Conservation (phyloP, 1,140 invertebrate species). For the Hesperophylax magnus region DNA sequence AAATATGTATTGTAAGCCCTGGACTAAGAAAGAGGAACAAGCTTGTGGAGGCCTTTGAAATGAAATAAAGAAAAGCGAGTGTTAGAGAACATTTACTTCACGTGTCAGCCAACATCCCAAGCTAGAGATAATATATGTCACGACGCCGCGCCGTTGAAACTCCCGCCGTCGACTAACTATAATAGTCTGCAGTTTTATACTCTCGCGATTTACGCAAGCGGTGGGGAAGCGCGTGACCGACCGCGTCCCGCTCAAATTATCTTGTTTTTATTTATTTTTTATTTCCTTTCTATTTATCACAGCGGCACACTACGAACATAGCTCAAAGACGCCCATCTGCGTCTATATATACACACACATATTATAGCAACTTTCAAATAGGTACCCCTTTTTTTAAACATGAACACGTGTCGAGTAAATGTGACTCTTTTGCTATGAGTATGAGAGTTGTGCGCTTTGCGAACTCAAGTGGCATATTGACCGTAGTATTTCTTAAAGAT, state of each 20-base stretch:
- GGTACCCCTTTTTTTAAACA: not conserved
- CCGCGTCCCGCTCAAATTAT: slow-evolving; percentile 15
- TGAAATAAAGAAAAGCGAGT: no score
- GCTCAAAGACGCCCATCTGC: not conserved
- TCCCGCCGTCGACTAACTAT: not conserved
- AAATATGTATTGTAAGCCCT: no score
- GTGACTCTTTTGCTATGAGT: not conserved
- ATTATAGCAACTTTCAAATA: not conserved
- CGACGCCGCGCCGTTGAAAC: not conserved
- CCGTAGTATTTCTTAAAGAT: no score
- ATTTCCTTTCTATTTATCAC: not conserved
- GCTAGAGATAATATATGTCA: not conserved
- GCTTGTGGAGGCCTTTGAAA: no score
- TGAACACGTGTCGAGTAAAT: not conserved
- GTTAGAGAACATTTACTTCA: no score
- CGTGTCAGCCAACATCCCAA: no score
- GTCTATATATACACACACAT: slow-evolving; percentile 2
- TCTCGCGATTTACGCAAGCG: slow-evolving; percentile 29
- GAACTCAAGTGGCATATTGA: no score
- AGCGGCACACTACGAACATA: not conserved
- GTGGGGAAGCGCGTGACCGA: slow-evolving; percentile 2
- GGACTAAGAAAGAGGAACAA: no score
- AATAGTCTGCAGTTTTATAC: not conserved
- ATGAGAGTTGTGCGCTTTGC: no score
- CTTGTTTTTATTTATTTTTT: not conserved